Evolutionary conservation across 1,140 invertebrate genomes (phyloP).

Genomic region (Coenobita brevimanus): DNA sequence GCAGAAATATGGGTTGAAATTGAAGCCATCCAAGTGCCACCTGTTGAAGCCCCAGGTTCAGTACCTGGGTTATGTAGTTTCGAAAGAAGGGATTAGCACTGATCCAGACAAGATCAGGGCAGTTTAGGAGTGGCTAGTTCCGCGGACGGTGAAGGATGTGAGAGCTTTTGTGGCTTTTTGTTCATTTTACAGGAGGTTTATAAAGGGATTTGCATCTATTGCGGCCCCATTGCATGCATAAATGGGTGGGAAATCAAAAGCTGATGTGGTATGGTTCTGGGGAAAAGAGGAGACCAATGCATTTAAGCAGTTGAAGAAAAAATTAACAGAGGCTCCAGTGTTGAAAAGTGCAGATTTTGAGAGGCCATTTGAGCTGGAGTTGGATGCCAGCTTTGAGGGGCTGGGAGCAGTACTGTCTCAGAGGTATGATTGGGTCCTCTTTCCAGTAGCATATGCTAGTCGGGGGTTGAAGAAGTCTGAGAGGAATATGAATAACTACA

Average conservation of each 20-base stretch:
- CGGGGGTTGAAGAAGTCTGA: not conserved
- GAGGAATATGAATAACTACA: slow-evolving; percentile 32
- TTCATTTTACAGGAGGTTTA: slow-evolving; percentile 20
- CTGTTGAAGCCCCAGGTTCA: not conserved
- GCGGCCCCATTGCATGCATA: slow-evolving; percentile 15
- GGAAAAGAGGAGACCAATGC: not conserved
- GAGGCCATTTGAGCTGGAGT: not conserved
- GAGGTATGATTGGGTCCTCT: not conserved
- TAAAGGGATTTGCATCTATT: not conserved
- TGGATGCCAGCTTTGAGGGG: slow-evolving; percentile 32
- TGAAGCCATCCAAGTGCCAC: slow-evolving; percentile 8
- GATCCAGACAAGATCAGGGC: slow-evolving; percentile 21
- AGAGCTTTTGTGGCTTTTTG: slow-evolving; percentile 21
- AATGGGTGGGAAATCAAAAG: not conserved
- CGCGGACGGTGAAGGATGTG: slow-evolving; percentile 22
- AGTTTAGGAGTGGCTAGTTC: not conserved
- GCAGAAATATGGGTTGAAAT: not conserved
- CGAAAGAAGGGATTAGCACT: not conserved
- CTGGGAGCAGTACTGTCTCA: not conserved
- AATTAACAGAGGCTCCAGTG: not conserved
- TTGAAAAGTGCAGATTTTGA: not conserved
- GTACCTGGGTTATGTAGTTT: slow-evolving; percentile 4
- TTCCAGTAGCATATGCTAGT: slow-evolving; percentile 15
- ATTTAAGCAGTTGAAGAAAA: slow-evolving; percentile 11
- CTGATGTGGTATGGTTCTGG: not conserved